phyloP scores from a whole-genome alignment of 1,140 invertebrate genomes.

The Oedothorax gibbosus region DNA sequence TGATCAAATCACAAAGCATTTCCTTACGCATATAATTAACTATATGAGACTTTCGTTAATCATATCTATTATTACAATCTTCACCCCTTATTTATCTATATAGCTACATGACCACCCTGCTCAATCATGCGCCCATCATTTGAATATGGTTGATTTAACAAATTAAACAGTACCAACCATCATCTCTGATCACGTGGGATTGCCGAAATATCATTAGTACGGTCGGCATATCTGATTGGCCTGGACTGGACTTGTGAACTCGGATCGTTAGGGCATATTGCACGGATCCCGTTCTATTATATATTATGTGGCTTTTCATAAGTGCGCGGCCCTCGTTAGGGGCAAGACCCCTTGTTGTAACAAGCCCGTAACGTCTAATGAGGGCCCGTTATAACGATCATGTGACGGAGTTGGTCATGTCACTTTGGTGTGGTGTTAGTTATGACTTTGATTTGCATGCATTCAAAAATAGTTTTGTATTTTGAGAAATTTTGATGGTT shows the following conservation, averaged over 20 bases:
- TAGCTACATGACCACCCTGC: too few species aligned
- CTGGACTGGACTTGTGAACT: slow-evolving; percentile 11
- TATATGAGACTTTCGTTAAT: too few species aligned
- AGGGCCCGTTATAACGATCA: not conserved
- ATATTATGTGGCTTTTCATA: slow-evolving; percentile 35
- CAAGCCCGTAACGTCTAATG: slow-evolving; percentile 1
- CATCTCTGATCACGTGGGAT: slow-evolving; percentile 5
- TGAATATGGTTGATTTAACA: slow-evolving; percentile 10
- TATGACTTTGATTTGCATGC: too few species aligned
- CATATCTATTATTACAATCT: too few species aligned
- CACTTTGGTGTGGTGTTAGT: too few species aligned
- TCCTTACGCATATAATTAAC: too few species aligned
- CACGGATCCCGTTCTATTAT: slow-evolving; percentile 12
- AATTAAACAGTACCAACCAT: slow-evolving; percentile 4
- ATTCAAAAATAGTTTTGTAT: too few species aligned
- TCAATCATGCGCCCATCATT: too few species aligned
- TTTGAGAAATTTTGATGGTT: too few species aligned
- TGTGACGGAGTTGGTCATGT: not conserved
- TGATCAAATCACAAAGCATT: too few species aligned
- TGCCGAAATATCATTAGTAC: slow-evolving; percentile 7
- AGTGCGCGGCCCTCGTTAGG: slow-evolving; percentile 15
- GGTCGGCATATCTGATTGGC: slow-evolving; percentile 1
- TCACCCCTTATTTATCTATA: too few species aligned
- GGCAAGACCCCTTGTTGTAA: slow-evolving; percentile 18
- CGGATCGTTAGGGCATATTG: slow-evolving; percentile 7